Base-by-base conservation (phyloP, 1,140 invertebrate genomes). In the Monochamus saltuarius region DNA sequence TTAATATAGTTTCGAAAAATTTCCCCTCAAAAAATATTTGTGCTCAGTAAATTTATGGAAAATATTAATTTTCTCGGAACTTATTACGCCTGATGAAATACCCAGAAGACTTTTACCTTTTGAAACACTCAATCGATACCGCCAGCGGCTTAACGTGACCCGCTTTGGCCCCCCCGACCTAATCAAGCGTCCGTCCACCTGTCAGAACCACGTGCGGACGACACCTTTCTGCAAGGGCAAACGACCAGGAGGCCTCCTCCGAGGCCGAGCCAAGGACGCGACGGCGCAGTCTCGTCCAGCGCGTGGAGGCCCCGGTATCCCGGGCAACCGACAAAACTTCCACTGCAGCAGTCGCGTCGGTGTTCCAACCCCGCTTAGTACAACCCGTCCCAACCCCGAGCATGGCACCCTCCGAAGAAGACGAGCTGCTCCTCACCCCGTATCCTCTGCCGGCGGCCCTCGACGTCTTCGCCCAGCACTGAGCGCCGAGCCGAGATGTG, bases 401-500 rank as follows among this genome's bases (percentile, higher is more conserved):
- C 19, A 56, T 56, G 53, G 22, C 19, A 42, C 53, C 53, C 17
- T 45, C 34, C 29, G 35, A 47, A n/a, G 17, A 19, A 13, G 14
- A 35, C 34, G 34, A 35, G n/a, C 19, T 35, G 7, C 29, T 35
- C 36, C 49, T 7, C 22, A 35, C 34, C 7, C 35, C 7, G 35
- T 35, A 35, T n/a, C 29, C 17, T 7, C 8, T 14, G 39, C 39
- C 14, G 39, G 11, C 8, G 11, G 39, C 39, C 14, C 14, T 40
- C 37, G 37, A 38, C 7, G n/a, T n/a, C 3, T 3, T 36, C 19
- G 11, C 11, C 37, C 9, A 36, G 19, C 17, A 36, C 37, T 38
- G 35, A 29, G 37, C 36, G 37, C 29, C 43, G 43, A 14, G 43
- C 22, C 13, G 22, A 17, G 43, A 17, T 63, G 78, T 84, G 81